Conservation (phyloP, 1,140 invertebrate species). For the Oreohelix idahoensis region DNA sequence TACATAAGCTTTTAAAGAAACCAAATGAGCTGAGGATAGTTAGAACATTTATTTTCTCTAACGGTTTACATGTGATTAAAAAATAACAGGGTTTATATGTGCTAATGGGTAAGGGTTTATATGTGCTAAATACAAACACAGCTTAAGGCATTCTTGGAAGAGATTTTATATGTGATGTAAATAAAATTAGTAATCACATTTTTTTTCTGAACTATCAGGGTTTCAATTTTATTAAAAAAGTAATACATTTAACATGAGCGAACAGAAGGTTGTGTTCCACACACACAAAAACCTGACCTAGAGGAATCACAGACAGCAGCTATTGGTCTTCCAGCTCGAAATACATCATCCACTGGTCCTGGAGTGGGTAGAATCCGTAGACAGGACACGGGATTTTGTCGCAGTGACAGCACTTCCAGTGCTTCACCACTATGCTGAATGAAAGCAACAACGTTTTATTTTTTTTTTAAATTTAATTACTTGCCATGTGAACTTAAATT, state of each 20-base stretch:
- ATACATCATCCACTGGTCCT: slow-evolving; percentile 74
- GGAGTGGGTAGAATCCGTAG: slow-evolving; percentile 88
- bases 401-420: slow-evolving; percentile 90
- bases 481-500: too few relatives aligned
- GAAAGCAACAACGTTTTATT: slow-evolving; percentile 31
- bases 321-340: slow-evolving; percentile 85
- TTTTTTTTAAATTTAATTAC: background rate
- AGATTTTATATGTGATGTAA: too few relatives aligned
- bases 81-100: too few relatives aligned
- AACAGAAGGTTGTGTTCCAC: too few relatives aligned
- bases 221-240: background rate
- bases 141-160: too few relatives aligned
- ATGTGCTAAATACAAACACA: too few relatives aligned
- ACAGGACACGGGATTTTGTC: slow-evolving; percentile 87
- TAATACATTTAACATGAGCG: background rate
- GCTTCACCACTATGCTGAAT: slow-evolving; percentile 86
- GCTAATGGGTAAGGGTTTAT: too few relatives aligned
- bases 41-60: too few relatives aligned
- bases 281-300: slow-evolving; percentile 70
- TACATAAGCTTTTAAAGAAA: too few relatives aligned
- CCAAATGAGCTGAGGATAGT: too few relatives aligned
- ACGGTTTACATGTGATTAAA: too few relatives aligned
- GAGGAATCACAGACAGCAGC: slow-evolving; percentile 88
- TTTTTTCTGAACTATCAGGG: background rate
- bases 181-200: background rate